These are phyloP conservation scores for Rhinatrema bivittatum DNA, from an alignment of 2,797 vertebrate species.

Conservation along the genomic window DNA sequence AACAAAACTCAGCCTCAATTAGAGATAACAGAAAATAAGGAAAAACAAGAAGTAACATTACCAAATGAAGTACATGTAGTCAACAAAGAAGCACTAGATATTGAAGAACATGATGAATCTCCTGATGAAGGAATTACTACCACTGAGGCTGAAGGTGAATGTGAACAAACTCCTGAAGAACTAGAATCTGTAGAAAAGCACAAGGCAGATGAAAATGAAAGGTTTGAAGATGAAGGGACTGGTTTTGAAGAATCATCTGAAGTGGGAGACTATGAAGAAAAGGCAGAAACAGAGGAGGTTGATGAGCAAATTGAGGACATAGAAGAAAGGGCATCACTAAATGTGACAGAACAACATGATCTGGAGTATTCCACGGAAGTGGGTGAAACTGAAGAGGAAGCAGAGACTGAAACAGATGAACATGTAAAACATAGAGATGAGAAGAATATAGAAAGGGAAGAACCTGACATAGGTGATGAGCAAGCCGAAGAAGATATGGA, in stretches of 20 bases:
- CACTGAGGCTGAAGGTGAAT: constrained; percentile 81
- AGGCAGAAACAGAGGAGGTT: constrained; percentile 82
- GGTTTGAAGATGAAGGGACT: constrained; percentile 87
- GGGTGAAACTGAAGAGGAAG: constrained; percentile 33
- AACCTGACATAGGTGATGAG: constrained; percentile 45
- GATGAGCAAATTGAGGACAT: constrained; percentile 64
- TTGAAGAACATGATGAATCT: constrained; percentile 66
- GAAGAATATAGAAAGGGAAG: constrained; percentile 45
- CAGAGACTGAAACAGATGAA: constrained; percentile 24
- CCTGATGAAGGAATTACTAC: constrained; percentile 92
- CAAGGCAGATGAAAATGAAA: constrained; percentile 70
- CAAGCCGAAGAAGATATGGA: constrained; percentile 52
- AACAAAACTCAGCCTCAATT: constrained; percentile 57
- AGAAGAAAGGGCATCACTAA: constrained; percentile 30
- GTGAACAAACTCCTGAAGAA: constrained; percentile 80
- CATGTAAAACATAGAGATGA: constrained; percentile 21
- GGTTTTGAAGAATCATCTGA: constrained; percentile 85
- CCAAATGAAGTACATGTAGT: constrained; percentile 58
- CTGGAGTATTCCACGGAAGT: not conserved
- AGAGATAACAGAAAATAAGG: constrained; percentile 47
- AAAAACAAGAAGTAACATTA: constrained; percentile 43
- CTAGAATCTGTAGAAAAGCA: constrained; percentile 68
- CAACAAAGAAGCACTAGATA: constrained; percentile 74
- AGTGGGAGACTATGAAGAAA: constrained; percentile 84
- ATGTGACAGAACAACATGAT: constrained; percentile 9